Percentiles rank a stretch among this genome's conserved stretches.
Conservation (phyloP, 2,797 vertebrate species). For the Tapera naevia region DNA sequence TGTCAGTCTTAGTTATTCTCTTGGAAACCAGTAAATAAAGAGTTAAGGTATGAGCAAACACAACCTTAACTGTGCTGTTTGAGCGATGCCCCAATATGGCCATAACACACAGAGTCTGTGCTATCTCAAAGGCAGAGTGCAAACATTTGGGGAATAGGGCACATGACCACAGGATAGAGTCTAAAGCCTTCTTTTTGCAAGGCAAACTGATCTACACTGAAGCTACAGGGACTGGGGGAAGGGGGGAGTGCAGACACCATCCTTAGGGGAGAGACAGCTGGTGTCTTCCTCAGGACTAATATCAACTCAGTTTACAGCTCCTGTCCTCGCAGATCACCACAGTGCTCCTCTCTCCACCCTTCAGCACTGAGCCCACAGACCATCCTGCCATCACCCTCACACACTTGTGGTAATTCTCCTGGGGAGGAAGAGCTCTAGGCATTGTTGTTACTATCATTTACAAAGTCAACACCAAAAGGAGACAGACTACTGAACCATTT, state of each 20-base stretch:
- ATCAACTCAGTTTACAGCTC: not conserved
- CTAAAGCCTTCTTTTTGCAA: not conserved
- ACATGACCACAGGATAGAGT: slow-evolving; percentile 7
- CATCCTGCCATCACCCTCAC: not conserved
- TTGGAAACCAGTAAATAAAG: slow-evolving; percentile 43
- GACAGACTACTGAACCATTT: not conserved
- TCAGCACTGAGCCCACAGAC: not conserved
- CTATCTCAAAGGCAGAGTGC: slow-evolving; percentile 62
- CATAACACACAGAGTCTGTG: slow-evolving; percentile 49
- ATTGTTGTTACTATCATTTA: not conserved
- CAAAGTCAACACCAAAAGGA: not conserved
- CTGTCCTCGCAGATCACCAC: accelerated
- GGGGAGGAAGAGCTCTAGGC: not conserved
- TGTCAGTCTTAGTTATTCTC: not conserved
- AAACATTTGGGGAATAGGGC: slow-evolving; percentile 44
- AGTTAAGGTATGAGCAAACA: slow-evolving; percentile 61
- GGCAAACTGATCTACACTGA: not conserved
- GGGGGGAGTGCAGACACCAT: not conserved
- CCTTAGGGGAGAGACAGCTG: not conserved
- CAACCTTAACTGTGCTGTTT: slow-evolving; percentile 35
- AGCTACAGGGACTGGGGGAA: accelerated
- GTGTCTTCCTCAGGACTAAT: not conserved
- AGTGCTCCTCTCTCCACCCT: not conserved
- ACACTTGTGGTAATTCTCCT: not conserved
- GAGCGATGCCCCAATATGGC: slow-evolving; percentile 62